Conservation (phyloP, 2,888 invertebrate genomes). For the Agonopterix subpropinquella region DNA sequence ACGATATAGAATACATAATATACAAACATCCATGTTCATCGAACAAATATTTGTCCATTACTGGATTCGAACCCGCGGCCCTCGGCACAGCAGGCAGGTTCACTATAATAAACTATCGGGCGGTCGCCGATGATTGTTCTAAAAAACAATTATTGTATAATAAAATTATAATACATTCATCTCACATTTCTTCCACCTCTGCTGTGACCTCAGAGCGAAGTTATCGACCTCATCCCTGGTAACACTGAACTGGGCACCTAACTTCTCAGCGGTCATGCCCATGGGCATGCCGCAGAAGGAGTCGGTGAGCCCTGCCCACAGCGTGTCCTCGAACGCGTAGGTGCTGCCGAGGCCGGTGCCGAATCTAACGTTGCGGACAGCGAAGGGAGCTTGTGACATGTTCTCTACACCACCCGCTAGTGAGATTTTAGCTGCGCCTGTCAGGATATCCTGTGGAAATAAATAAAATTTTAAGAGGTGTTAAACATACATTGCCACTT, state of each 20-base stretch:
- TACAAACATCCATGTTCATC: no score
- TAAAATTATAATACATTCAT: not conserved
- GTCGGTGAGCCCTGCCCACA: constrained; percentile 92
- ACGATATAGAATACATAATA: no score
- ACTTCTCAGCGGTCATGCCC: constrained; percentile 96
- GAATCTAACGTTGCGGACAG: constrained; percentile 89
- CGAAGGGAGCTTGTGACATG: constrained; percentile 95
- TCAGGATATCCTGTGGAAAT: constrained; percentile 82
- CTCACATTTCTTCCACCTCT: constrained; percentile 88
- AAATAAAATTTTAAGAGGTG: not conserved
- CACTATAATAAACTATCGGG: no score
- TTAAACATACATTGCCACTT: no score
- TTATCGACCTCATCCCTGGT: constrained; percentile 89
- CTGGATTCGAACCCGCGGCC: no score
- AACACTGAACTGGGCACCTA: constrained; percentile 87
- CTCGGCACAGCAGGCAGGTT: no score
- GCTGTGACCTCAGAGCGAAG: constrained; percentile 90
- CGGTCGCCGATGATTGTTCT: not conserved
- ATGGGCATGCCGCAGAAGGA: constrained; percentile 93
- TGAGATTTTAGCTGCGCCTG: constrained; percentile 89
- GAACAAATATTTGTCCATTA: no score
- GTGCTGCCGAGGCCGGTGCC: constrained; percentile 89
- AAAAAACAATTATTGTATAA: not conserved
- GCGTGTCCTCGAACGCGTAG: constrained; percentile 88
- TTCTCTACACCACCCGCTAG: constrained; percentile 96